Percentiles rank a stretch among this genome's conserved stretches.
Conservation (phyloP, 2,888 invertebrate genomes). For the Allophyes oxyacanthae region DNA sequence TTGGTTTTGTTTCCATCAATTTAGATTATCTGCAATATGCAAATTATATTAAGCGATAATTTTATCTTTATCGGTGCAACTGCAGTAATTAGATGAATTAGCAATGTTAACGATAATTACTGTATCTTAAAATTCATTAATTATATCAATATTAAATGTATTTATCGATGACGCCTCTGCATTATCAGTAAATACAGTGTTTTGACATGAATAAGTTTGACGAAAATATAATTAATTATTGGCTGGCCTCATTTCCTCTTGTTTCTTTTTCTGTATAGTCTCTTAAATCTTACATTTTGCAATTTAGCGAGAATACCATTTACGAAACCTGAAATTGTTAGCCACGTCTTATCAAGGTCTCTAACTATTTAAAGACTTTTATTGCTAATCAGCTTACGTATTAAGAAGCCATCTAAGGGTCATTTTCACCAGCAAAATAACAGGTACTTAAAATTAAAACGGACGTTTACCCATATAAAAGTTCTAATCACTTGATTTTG, state of each 20-base stretch:
- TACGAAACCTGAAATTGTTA: too few species aligned
- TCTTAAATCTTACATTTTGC: too few species aligned
- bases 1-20: too few species aligned
- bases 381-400: conserved; percentile 24
- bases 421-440: too few species aligned
- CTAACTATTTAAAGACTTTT: conserved; percentile 1
- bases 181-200: conserved; percentile 4
- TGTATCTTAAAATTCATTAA: conserved; percentile 4
- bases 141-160: too few species aligned
- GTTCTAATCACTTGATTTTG: too few species aligned
- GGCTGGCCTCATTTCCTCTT: too few species aligned
- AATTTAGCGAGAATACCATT: too few species aligned
- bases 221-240: not conserved
- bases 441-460: too few species aligned
- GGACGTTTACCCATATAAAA: too few species aligned
- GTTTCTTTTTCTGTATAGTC: too few species aligned
- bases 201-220: conserved; percentile 17
- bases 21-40: conserved; percentile 9
- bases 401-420: conserved; percentile 37
- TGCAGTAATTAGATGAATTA: conserved; percentile 26
- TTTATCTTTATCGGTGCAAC: conserved; percentile 5
- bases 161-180: conserved; percentile 14
- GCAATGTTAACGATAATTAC: conserved; percentile 8
- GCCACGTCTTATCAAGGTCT: too few species aligned
- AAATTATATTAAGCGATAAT: conserved; percentile 5